phyloP scores from a whole-genome alignment of 1,140 invertebrate genomes.

The Microplitis demolitor region DNA sequence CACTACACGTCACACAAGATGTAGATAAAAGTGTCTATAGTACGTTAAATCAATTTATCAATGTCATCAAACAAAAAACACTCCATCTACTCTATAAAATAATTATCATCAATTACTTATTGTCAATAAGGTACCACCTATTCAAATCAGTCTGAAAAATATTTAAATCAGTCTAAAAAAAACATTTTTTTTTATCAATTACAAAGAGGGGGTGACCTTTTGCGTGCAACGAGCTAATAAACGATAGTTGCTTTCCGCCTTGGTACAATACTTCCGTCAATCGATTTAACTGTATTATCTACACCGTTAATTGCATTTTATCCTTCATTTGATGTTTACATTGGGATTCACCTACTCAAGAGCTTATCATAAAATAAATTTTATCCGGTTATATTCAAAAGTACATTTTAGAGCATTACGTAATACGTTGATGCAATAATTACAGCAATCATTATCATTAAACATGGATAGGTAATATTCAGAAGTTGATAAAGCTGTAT shows the following conservation, averaged over 20 bases:
- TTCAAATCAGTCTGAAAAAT: too few species aligned
- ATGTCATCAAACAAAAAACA: too few species aligned
- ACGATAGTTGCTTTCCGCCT: background rate
- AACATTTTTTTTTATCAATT: background rate
- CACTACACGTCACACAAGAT: background rate
- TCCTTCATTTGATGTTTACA: conserved; percentile 5
- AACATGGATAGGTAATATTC: background rate
- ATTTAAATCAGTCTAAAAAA: too few species aligned
- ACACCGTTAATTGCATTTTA: conserved; percentile 29
- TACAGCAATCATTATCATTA: too few species aligned
- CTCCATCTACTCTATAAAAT: too few species aligned
- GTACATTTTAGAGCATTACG: too few species aligned
- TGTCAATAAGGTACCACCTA: too few species aligned
- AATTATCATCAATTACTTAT: too few species aligned
- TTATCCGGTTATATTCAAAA: too few species aligned
- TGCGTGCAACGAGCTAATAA: conserved; percentile 11
- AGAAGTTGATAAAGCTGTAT: background rate
- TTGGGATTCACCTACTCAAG: background rate
- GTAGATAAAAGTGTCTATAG: background rate
- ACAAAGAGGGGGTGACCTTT: background rate
- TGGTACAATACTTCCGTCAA: conserved; percentile 15
- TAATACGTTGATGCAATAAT: too few species aligned
- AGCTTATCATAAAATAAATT: background rate
- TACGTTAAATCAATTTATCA: too few species aligned
- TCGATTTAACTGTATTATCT: conserved; percentile 32